These are phyloP conservation scores for Hybognathus amarus DNA, from an alignment of 2,797 vertebrate species.

Conservation along the genomic window DNA sequence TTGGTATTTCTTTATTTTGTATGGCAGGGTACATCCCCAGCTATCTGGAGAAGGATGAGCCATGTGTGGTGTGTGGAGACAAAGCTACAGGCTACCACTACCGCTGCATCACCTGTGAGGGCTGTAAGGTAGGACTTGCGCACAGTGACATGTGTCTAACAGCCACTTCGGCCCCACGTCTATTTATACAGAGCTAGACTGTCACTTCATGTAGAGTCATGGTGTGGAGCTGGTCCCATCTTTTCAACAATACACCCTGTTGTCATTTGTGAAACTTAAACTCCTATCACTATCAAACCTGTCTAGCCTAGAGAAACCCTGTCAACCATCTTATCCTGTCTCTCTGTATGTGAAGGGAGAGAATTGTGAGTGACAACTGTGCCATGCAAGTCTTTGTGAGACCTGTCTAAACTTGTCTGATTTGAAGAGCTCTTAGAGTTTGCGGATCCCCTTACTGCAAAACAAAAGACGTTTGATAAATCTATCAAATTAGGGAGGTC, in stretches of 20 bases:
- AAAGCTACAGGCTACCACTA: constrained; percentile 98
- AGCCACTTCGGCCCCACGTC: constrained; percentile 2
- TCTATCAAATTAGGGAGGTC: too few relatives aligned
- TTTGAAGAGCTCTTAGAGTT: not conserved
- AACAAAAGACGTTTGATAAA: too few relatives aligned
- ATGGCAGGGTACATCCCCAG: constrained; percentile 96
- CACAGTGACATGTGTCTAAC: constrained; percentile 21
- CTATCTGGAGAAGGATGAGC: constrained; percentile 99
- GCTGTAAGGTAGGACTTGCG: constrained; percentile 88
- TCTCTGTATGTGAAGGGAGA: not conserved
- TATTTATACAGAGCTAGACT: constrained; percentile 21
- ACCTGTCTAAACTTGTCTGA: constrained; percentile 7
- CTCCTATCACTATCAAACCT: constrained; percentile 7
- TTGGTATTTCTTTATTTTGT: constrained; percentile 20
- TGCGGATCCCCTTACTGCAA: not conserved
- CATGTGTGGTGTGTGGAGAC: constrained; percentile 97
- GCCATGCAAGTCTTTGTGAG: not conserved
- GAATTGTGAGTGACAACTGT: constrained; percentile 16
- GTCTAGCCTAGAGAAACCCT: not conserved
- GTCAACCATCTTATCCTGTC: constrained; percentile 23
- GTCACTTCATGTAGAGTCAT: not conserved
- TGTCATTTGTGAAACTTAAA: constrained; percentile 8
- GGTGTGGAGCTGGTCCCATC: not conserved
- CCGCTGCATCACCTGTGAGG: constrained; percentile 99
- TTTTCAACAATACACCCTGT: not conserved